Conservation (phyloP, 2,888 invertebrate genomes). For the Catocala nupta region DNA sequence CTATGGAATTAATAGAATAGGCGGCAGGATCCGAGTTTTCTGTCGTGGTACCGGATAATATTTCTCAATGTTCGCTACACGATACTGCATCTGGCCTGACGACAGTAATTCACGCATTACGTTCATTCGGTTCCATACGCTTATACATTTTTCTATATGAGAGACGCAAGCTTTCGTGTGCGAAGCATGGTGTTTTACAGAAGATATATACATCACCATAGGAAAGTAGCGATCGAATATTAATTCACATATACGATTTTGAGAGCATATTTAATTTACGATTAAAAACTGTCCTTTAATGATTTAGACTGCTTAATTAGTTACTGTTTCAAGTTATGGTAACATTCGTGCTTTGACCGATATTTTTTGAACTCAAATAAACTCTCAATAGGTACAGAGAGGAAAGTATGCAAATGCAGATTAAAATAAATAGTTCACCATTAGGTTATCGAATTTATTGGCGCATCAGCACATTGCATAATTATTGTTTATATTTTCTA, state of each 20-base stretch:
- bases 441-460: not conserved
- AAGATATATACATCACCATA: not conserved
- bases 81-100: slow-evolving; percentile 16
- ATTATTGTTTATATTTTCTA: too few species aligned
- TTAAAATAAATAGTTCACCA: not conserved
- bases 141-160: not conserved
- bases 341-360: too few species aligned
- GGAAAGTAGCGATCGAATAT: not conserved
- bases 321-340: too few species aligned
- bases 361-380: too few species aligned
- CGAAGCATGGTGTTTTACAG: slow-evolving; percentile 5
- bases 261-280: too few species aligned
- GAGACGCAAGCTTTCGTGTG: not conserved
- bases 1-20: not conserved
- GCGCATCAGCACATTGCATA: too few species aligned
- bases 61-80: slow-evolving; percentile 41
- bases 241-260: not conserved
- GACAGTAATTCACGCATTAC: slow-evolving; percentile 6
- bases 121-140: too few species aligned
- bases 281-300: too few species aligned
- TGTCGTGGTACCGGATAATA: slow-evolving; percentile 72
- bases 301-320: too few species aligned
- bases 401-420: not conserved
- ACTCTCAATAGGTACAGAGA: too few species aligned
- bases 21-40: slow-evolving; percentile 39